Evolutionary conservation across 2,888 invertebrate genomes (phyloP), one percentile per base, ranked within the genome.

Genomic region (Notodonta ziczac): DNA sequence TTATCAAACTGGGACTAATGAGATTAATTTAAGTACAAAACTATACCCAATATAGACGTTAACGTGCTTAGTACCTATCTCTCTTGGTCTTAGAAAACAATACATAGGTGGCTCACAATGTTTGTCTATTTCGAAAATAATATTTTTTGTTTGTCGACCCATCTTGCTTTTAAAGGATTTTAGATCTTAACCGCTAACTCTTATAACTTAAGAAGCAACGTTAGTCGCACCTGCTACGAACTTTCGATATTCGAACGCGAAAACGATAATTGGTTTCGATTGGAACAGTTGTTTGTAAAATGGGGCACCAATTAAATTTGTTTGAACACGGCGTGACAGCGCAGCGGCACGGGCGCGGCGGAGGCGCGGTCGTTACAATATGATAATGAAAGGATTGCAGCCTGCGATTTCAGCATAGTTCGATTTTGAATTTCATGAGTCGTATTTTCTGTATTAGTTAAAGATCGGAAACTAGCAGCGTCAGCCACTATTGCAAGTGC

Each of bases 251-350:
- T 83, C 85, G 83, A 84, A 88, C 86, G 85, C 84, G 90, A 86
- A 87, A 90, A 88, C 90, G 89, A 88, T 90, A 90, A 91, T 91
- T 91, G 91, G 88, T 89, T 89, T 88, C 89, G 82, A 89, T 88
- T 86, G 81, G 72, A 78, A 75, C 84, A 83, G 84, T 88, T 90
- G 89, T 91, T 90, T 89, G 87, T 85, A 81, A 85, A 89, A 87
- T 85, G 84, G 86, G 79, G 78, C 77, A 70, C 82, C 89, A 87
- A 90, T 90, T 91, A 89, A 89, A 90, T 87, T 88, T 87, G 87
- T 88, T 86, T 81, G 82, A 77, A 80, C 77, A 79, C 74, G 69
- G 66, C 62, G 58, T 68, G 67, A 65, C 70, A 62, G 24, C 24
- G 59, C 6, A 51, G 24, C 48, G 58, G 14, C 42, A 32, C 50